A percentile compares a stretch with the other conserved stretches of the same genome.
Evolutionary conservation across 2,888 invertebrate species (phyloP).

Genomic region (Alitta virens): DNA sequence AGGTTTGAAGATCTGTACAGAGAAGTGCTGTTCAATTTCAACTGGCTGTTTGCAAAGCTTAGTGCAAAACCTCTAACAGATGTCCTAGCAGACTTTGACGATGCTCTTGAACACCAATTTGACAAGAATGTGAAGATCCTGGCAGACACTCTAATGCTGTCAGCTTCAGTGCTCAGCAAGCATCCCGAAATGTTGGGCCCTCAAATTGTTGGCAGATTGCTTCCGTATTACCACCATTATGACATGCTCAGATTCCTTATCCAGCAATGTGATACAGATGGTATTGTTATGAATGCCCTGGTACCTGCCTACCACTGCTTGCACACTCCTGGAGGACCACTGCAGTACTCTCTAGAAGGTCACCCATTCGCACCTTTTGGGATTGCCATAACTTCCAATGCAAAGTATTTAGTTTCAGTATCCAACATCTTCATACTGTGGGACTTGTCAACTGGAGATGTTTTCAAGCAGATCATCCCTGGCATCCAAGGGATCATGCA

Average conservation of each 20-base stretch:
- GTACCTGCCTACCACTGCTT: conserved; percentile 92
- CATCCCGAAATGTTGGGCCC: conserved; percentile 96
- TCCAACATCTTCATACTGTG: conserved; percentile 96
- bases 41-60: conserved; percentile 94
- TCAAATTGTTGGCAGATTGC: conserved; percentile 84
- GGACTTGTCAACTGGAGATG: conserved; percentile 92
- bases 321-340: conserved; percentile 97
- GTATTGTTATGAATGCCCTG: conserved; percentile 65
- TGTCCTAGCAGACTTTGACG: conserved; percentile 92
- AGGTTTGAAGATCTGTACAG: conserved; percentile 87
- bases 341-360: conserved; percentile 96
- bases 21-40: conserved; percentile 93
- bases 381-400: conserved; percentile 51
- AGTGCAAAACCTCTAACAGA: conserved; percentile 93
- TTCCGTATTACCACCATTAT: conserved; percentile 87
- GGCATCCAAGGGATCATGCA: conserved; percentile 87
- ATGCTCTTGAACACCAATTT: conserved; percentile 63
- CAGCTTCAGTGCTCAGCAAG: conserved; percentile 86
- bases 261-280: conserved; percentile 85
- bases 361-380: conserved; percentile 82
- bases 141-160: conserved; percentile 68
- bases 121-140: conserved; percentile 54
- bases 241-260: conserved; percentile 82
- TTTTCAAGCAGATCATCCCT: conserved; percentile 84
- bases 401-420: conserved; percentile 80